Conservation (phyloP, 2,888 invertebrate species). For the Drosophila diplacantha region DNA sequence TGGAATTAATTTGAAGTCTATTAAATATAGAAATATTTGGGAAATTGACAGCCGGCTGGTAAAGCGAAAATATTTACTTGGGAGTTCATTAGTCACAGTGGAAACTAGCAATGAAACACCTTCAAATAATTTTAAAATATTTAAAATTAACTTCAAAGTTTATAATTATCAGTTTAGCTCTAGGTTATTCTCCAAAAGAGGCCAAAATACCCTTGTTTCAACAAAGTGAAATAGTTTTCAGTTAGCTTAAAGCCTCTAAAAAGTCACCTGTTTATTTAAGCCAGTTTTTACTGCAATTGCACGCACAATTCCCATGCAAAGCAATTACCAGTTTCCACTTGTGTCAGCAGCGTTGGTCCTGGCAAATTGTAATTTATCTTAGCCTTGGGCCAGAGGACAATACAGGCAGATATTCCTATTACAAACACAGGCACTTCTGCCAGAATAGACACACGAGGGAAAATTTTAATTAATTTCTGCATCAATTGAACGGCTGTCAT, state of each 20-base stretch:
- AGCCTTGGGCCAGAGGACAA: slow-evolving; percentile 35
- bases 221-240: background rate
- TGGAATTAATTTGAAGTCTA: slow-evolving; percentile 44
- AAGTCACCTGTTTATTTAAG: slow-evolving; percentile 8
- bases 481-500: slow-evolving; percentile 60
- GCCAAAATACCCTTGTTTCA: no score
- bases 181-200: no score
- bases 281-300: slow-evolving; percentile 19
- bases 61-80: slow-evolving; percentile 21
- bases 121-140: background rate
- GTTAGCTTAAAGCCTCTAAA: background rate
- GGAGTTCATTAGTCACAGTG: slow-evolving; percentile 14
- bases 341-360: slow-evolving; percentile 19
- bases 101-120: slow-evolving; percentile 4
- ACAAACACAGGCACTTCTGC: background rate
- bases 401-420: slow-evolving; percentile 27
- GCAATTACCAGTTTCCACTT: slow-evolving; percentile 35
- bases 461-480: slow-evolving; percentile 66
- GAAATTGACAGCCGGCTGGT: slow-evolving; percentile 30
- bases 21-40: slow-evolving; percentile 40
- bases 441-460: slow-evolving; percentile 12
- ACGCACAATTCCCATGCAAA: slow-evolving; percentile 26
- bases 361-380: slow-evolving; percentile 40
- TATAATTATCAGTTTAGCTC: background rate
- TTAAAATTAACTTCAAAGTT: background rate